These are phyloP conservation scores for Chydorus sphaericus DNA, from an alignment of 2,888 invertebrate species.

Conservation along the genomic window DNA sequence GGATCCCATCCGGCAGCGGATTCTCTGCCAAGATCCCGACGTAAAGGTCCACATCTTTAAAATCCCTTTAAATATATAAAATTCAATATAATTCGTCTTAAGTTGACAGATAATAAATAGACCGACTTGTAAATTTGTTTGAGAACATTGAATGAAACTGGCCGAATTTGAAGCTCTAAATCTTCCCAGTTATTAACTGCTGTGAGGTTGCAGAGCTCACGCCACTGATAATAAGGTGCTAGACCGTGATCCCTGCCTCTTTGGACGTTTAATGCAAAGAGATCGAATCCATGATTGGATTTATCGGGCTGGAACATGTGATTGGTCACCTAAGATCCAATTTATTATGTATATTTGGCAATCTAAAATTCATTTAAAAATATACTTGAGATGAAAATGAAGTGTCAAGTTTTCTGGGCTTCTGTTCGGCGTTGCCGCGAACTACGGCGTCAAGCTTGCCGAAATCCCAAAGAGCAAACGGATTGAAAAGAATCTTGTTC, in stretches of 20 bases:
- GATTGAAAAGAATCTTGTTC: constrained; percentile 67
- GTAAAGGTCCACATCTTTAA: constrained; percentile 77
- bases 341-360: neutral
- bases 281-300: constrained; percentile 51
- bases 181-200: constrained; percentile 30
- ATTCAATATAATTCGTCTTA: neutral
- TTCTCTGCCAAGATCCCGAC: constrained; percentile 72
- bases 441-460: constrained; percentile 48
- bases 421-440: constrained; percentile 47
- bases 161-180: neutral
- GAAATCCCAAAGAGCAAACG: constrained; percentile 49
- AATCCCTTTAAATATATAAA: constrained; percentile 23
- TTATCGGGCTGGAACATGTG: constrained; percentile 46
- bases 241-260: constrained; percentile 78
- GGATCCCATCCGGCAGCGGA: constrained; percentile 49
- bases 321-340: constrained; percentile 41
- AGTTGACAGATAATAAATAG: neutral
- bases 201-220: constrained; percentile 55
- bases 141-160: neutral
- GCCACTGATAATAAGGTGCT: constrained; percentile 59
- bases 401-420: constrained; percentile 43
- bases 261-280: constrained; percentile 77
- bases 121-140: neutral
- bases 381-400: constrained; percentile 47
- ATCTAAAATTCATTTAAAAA: neutral